Evolutionary conservation across 2,797 vertebrate genomes (phyloP).

Genomic region (Channa striata): DNA sequence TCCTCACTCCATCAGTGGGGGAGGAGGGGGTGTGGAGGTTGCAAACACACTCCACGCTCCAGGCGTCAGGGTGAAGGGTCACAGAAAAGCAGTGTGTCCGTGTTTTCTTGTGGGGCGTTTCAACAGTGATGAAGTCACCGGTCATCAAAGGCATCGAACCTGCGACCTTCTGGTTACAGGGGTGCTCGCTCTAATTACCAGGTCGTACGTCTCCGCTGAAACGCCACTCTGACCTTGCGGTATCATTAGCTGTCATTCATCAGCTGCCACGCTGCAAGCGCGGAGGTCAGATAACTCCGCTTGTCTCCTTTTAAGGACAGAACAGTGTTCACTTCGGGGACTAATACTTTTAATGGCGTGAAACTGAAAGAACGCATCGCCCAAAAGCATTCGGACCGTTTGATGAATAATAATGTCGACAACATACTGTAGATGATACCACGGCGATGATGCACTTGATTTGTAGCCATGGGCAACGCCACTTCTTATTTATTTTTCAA

Average conservation of each 20-base stretch:
- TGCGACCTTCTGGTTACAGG: slow-evolving; percentile 30
- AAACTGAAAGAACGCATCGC: slow-evolving; percentile 9
- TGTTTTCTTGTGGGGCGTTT: slow-evolving; percentile 36
- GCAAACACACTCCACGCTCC: not conserved
- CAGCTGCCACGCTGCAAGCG: slow-evolving; percentile 15
- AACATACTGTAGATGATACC: slow-evolving; percentile 26
- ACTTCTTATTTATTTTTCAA: slow-evolving; percentile 74
- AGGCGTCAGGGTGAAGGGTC: not conserved
- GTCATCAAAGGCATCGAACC: slow-evolving; percentile 42
- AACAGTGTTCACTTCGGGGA: slow-evolving; percentile 45
- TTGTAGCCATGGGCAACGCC: slow-evolving; percentile 47
- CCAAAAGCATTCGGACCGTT: slow-evolving; percentile 16
- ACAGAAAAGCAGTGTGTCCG: slow-evolving; percentile 1
- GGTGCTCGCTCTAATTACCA: slow-evolving; percentile 46
- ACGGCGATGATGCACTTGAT: slow-evolving; percentile 30
- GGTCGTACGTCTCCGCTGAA: slow-evolving; percentile 6
- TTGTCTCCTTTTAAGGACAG: slow-evolving; percentile 27
- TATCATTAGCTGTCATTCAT: slow-evolving; percentile 41
- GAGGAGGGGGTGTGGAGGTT: not conserved
- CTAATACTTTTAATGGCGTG: not conserved
- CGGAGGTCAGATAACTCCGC: slow-evolving; percentile 30
- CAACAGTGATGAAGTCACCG: slow-evolving; percentile 14
- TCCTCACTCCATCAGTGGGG: not conserved
- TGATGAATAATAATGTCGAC: slow-evolving; percentile 55
- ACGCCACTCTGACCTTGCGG: slow-evolving; percentile 16